These are phyloP conservation scores for Nerophis ophidion DNA, from an alignment of 2,113 vertebrate species.

Conservation along the genomic window DNA sequence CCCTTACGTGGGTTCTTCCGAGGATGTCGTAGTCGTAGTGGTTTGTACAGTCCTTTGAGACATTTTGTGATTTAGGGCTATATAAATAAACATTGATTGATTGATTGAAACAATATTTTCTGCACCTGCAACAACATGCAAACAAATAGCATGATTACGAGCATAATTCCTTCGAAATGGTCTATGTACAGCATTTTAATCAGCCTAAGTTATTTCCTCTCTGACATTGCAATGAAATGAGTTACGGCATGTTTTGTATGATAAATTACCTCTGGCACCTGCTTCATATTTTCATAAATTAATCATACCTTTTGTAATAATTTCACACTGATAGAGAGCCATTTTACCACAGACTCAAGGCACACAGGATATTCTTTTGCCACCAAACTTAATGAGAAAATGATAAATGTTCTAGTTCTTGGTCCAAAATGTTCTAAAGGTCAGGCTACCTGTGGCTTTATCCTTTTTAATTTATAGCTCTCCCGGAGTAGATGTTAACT, in stretches of 20 bases:
- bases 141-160: too few species aligned
- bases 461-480: conserved; percentile 40
- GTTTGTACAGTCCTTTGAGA: too few species aligned
- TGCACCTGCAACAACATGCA: background rate
- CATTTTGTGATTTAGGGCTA: too few species aligned
- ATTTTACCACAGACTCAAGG: conserved; percentile 42
- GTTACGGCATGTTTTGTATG: conserved; percentile 33
- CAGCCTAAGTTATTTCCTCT: background rate
- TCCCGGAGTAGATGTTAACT: conserved; percentile 13
- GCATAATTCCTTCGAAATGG: conserved; percentile 12
- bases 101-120: too few species aligned
- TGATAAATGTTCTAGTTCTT: conserved; percentile 52
- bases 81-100: too few species aligned
- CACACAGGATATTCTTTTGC: conserved; percentile 55
- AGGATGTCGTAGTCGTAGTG: too few species aligned
- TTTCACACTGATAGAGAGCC: conserved; percentile 48
- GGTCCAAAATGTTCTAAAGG: conserved; percentile 52
- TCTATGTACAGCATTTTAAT: conserved; percentile 2
- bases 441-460: conserved; percentile 35
- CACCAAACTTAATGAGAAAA: conserved; percentile 66
- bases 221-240: conserved; percentile 11
- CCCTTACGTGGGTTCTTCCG: too few species aligned
- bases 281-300: conserved; percentile 66
- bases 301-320: conserved; percentile 59
- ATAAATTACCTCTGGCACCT: conserved; percentile 60